A percentile compares a stretch with the other conserved stretches of the same genome.
These are phyloP conservation scores for Drosophila atroscutellata DNA, from an alignment of 2,888 invertebrate species.

Conservation along the genomic window DNA sequence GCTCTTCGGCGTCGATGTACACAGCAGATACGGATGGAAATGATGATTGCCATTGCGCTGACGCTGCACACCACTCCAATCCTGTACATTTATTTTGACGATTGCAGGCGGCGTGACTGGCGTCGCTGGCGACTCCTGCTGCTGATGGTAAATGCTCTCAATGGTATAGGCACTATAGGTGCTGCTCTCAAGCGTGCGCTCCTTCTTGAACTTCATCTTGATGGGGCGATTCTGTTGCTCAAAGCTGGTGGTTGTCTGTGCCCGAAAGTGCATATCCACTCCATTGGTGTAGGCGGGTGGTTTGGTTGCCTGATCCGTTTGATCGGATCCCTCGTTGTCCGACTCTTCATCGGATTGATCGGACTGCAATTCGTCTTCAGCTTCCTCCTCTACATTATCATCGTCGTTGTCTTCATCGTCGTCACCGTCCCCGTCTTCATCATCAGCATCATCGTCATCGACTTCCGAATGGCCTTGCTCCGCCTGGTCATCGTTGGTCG, in stretches of 20 bases:
- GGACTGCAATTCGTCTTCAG: slow-evolving; percentile 24
- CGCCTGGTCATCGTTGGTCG: slow-evolving; percentile 24
- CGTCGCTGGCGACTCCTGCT: slow-evolving; percentile 54
- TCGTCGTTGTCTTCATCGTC: slow-evolving; percentile 5
- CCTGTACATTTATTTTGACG: slow-evolving; percentile 24
- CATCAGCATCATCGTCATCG: slow-evolving; percentile 18
- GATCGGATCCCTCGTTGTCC: slow-evolving; percentile 43
- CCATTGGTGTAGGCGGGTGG: slow-evolving; percentile 49
- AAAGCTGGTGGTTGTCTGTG: slow-evolving; percentile 77
- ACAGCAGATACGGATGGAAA: slow-evolving; percentile 82
- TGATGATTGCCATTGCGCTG: slow-evolving; percentile 80
- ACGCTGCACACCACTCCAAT: slow-evolving; percentile 41
- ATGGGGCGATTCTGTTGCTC: slow-evolving; percentile 84
- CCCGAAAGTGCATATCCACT: slow-evolving; percentile 78
- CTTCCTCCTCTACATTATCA: slow-evolving; percentile 24
- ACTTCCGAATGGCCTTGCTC: slow-evolving; percentile 16
- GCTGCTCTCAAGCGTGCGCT: slow-evolving; percentile 78
- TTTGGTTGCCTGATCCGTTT: slow-evolving; percentile 26
- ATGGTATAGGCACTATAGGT: slow-evolving; percentile 83
- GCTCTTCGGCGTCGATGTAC: slow-evolving; percentile 83
- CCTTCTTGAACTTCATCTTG: slow-evolving; percentile 84
- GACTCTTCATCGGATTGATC: slow-evolving; percentile 37
- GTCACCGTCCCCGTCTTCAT: slow-evolving; percentile 21
- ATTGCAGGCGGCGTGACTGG: slow-evolving; percentile 11
- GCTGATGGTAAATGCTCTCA: slow-evolving; percentile 77